Conservation (phyloP, 1,140 invertebrate genomes). For the Trachymyrmex cornetzi region DNA sequence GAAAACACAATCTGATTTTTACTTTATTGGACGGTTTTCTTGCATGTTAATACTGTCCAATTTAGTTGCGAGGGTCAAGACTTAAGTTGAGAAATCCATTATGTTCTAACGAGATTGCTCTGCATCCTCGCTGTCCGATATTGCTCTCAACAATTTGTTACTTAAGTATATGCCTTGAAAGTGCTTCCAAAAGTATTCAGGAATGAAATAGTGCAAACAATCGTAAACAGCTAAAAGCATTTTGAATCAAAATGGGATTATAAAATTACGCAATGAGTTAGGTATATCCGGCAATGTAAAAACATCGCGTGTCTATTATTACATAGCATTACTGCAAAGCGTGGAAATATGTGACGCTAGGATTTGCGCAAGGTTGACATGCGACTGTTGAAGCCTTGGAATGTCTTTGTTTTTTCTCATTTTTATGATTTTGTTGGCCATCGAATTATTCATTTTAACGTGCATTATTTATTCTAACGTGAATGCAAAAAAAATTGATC, state of each 20-base stretch:
- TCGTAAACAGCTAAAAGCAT: not conserved
- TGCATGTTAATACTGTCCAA: not conserved
- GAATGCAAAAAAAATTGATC: not conserved
- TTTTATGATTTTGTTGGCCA: constrained; percentile 19
- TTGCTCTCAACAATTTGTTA: constrained; percentile 38
- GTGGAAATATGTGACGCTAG: constrained; percentile 20
- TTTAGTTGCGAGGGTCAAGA: constrained; percentile 61
- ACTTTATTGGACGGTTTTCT: constrained; percentile 31
- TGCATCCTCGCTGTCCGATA: constrained; percentile 35
- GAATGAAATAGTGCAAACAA: constrained; percentile 9
- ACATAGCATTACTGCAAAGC: not conserved
- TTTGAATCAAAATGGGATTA: not conserved
- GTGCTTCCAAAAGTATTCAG: constrained; percentile 5
- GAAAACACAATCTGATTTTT: not conserved
- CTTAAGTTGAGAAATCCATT: constrained; percentile 56
- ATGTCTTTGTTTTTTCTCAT: constrained; percentile 18
- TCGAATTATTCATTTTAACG: not conserved
- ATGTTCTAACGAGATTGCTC: constrained; percentile 60
- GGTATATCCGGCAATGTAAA: not conserved
- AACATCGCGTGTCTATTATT: constrained; percentile 22
- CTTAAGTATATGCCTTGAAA: constrained; percentile 13
- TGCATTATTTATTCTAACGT: not conserved
- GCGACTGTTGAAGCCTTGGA: constrained; percentile 17
- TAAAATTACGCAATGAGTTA: constrained; percentile 8
- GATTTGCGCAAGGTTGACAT: constrained; percentile 28